These are phyloP conservation scores for Phengaris arion DNA, from an alignment of 2,888 invertebrate genomes.

Conservation along the genomic window DNA sequence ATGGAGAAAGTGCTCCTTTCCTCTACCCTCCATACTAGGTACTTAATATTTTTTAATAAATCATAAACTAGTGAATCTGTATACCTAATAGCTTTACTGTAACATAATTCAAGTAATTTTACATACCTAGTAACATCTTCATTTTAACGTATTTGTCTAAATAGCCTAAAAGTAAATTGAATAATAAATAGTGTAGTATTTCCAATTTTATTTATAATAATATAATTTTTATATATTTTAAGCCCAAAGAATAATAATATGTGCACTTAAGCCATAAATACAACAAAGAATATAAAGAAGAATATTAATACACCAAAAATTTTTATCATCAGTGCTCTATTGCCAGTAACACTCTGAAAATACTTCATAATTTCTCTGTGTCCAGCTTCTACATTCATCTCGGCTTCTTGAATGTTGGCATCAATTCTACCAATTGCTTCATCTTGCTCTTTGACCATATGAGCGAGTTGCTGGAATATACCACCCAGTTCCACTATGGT, in stretches of 20 bases:
- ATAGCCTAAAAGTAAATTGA: too few species aligned
- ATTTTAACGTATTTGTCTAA: too few species aligned
- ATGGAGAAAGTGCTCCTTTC: too few species aligned
- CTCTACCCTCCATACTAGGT: too few species aligned
- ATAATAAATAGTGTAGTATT: neutral
- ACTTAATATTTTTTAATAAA: too few species aligned
- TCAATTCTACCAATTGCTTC: conserved; percentile 99
- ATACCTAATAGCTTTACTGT: too few species aligned
- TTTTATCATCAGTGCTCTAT: conserved; percentile 99
- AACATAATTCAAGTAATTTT: too few species aligned
- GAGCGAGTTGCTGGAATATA: conserved; percentile 96
- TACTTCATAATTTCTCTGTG: conserved; percentile 98
- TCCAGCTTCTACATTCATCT: conserved; percentile 98
- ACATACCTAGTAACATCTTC: too few species aligned
- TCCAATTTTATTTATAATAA: conserved; percentile 27
- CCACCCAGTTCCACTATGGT: conserved; percentile 99
- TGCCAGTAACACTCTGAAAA: conserved; percentile 97
- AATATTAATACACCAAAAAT: conserved; percentile 98
- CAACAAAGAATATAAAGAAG: conserved; percentile 99
- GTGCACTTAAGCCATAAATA: conserved; percentile 90
- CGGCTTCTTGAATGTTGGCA: conserved; percentile 96
- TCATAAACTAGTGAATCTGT: too few species aligned
- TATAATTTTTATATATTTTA: conserved; percentile 18
- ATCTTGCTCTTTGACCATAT: conserved; percentile 99
- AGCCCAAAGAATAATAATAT: conserved; percentile 26